phyloP scores from a whole-genome alignment of 2,113 vertebrate genomes.

The Barbus barbus region DNA sequence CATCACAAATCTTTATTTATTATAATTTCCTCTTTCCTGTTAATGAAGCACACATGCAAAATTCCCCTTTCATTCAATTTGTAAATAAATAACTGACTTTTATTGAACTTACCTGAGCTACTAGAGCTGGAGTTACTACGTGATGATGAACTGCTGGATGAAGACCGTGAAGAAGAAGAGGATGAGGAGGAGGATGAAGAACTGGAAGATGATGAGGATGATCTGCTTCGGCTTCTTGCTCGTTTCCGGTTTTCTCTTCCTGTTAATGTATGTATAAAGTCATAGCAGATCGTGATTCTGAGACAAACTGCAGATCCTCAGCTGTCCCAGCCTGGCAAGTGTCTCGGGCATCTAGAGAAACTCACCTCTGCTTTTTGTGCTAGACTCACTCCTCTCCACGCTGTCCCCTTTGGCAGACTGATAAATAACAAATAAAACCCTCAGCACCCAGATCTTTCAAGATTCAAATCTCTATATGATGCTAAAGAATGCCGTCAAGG shows the following conservation, averaged over 20 bases:
- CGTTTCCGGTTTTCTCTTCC: constrained; percentile 80
- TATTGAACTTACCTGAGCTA: constrained; percentile 79
- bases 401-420: constrained; percentile 69
- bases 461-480: too few species aligned
- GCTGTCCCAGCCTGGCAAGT: too few species aligned
- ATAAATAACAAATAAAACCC: constrained; percentile 17
- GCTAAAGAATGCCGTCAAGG: background rate
- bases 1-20: background rate
- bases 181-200: constrained; percentile 70
- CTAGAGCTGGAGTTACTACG: constrained; percentile 68
- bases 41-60: too few species aligned
- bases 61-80: too few species aligned
- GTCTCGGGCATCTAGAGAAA: too few species aligned
- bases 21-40: background rate
- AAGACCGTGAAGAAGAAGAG: constrained; percentile 65
- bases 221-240: constrained; percentile 85
- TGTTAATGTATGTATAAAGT: too few species aligned
- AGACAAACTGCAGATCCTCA: too few species aligned
- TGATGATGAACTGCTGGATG: constrained; percentile 67
- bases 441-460: background rate
- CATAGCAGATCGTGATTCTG: too few species aligned
- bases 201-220: constrained; percentile 64
- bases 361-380: constrained; percentile 67
- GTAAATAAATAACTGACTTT: too few species aligned
- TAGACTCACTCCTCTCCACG: constrained; percentile 67